Base-by-base conservation (phyloP, 2,888 invertebrate species). In the Tipula lateralis region DNA sequence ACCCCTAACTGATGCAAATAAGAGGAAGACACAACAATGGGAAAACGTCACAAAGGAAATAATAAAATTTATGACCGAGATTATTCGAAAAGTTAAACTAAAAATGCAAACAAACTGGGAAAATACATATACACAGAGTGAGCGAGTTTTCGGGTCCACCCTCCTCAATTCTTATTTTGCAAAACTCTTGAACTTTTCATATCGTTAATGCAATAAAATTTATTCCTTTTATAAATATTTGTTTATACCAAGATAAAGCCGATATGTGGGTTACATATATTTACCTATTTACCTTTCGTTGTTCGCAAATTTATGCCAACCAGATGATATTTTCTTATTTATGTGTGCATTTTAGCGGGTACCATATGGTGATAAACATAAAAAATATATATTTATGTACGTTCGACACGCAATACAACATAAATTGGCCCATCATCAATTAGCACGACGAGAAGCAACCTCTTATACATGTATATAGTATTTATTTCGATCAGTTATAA, bases 161-260 rank as follows among this genome's bases (percentile, higher is more conserved):
- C 24, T 24, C 66, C 66, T 13, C 6, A 24, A 66, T 66, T 66
- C 13, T 66, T 66, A 66, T 66, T 66, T 66, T 66, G n/a, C n/a
- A n/a, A 66, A 66, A 66, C 66, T 66, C 66, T 66, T 66, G 66
- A 66, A 66, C 66, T 66, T 66, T 66, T 66, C 66, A 66, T 66
- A 24, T 66, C 66, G 66, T 66, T 66, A 66, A 66, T 66, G 66
- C 66, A 66, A 66, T 66, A 66, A 66, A 24, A 66, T 66, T 66
- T 66, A 66, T 66, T 66, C 24, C 19, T 66, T 66, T 66, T 66
- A 66, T 66, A 66, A 66, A 66, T 66, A 66, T 66, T 19, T 24
- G 66, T 4, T n/a, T 24, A 24, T 44, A n/a, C 16, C 16, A 44
- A 36, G 36, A 36, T 36, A 50, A 50, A 50, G 44, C 66, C 24